Evolutionary conservation across 1,140 invertebrate species (phyloP).

Genomic region (Thalassaphorura encarpata): DNA sequence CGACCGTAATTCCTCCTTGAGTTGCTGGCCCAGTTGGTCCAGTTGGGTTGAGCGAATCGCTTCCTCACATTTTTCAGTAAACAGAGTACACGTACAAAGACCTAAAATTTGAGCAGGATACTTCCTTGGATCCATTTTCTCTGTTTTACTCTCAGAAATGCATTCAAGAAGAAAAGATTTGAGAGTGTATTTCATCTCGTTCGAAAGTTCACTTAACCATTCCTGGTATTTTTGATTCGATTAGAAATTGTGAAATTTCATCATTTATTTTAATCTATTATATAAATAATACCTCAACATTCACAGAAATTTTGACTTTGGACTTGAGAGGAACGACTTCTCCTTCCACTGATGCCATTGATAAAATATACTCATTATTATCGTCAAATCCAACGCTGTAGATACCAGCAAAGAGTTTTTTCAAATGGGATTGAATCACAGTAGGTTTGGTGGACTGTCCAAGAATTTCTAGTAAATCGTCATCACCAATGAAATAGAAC

Average conservation of each 20-base stretch:
- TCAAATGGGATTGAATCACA: conserved; percentile 83
- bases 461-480: conserved; percentile 86
- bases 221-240: too few relatives aligned
- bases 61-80: conserved; percentile 71
- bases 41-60: conserved; percentile 59
- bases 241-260: conserved; percentile 25
- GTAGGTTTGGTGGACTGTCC: conserved; percentile 77
- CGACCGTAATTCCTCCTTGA: conserved; percentile 49
- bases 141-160: conserved; percentile 45
- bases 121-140: conserved; percentile 49
- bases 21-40: conserved; percentile 41
- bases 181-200: conserved; percentile 72
- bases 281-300: conserved; percentile 60
- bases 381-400: conserved; percentile 59
- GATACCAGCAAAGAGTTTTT: conserved; percentile 90
- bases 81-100: conserved; percentile 56
- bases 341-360: conserved; percentile 70
- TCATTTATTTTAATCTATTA: background rate
- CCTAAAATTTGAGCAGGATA: conserved; percentile 80
- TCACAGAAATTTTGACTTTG: conserved; percentile 60
- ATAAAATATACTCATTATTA: conserved; percentile 51
- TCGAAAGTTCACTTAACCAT: conserved; percentile 70
- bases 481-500: conserved; percentile 93
- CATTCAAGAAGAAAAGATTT: conserved; percentile 57
- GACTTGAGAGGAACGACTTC: conserved; percentile 68